phyloP scores from a whole-genome alignment of 2,888 invertebrate species.

The Stenodema calcarata region DNA sequence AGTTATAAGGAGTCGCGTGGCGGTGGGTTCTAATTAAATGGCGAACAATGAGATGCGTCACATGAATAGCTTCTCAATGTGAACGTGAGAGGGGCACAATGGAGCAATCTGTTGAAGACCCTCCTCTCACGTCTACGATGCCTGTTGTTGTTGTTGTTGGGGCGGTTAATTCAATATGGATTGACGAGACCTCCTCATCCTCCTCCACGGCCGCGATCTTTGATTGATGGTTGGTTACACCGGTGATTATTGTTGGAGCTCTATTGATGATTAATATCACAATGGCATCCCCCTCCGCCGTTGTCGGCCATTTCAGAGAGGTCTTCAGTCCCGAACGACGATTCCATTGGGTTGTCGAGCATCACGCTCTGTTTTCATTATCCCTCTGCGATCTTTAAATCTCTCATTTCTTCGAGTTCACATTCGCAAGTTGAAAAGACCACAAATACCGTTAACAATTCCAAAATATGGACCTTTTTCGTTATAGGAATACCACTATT shows the following conservation, averaged over 20 bases:
- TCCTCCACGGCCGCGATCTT: not conserved
- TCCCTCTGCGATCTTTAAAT: not conserved
- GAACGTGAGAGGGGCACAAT: not conserved
- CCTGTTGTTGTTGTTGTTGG: not conserved
- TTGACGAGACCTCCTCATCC: not conserved
- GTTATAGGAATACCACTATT: no score
- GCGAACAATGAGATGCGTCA: not conserved
- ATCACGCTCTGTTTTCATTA: not conserved
- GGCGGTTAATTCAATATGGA: not conserved
- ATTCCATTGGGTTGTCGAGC: not conserved
- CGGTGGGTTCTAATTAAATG: not conserved
- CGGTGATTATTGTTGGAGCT: not conserved
- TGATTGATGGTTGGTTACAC: not conserved
- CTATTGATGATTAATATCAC: not conserved
- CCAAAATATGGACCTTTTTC: no score
- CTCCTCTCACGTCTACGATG: not conserved
- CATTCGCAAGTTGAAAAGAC: no score
- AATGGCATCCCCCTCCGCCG: not conserved
- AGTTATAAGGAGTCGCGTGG: not conserved
- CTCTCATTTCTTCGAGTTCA: no score
- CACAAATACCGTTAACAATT: no score
- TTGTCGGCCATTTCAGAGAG: not conserved
- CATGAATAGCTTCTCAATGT: not conserved
- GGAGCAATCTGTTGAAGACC: not conserved
- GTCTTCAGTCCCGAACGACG: not conserved